Evolutionary conservation across 2,113 vertebrate genomes (phyloP).

Genomic region (Bungarus multicinctus): DNA sequence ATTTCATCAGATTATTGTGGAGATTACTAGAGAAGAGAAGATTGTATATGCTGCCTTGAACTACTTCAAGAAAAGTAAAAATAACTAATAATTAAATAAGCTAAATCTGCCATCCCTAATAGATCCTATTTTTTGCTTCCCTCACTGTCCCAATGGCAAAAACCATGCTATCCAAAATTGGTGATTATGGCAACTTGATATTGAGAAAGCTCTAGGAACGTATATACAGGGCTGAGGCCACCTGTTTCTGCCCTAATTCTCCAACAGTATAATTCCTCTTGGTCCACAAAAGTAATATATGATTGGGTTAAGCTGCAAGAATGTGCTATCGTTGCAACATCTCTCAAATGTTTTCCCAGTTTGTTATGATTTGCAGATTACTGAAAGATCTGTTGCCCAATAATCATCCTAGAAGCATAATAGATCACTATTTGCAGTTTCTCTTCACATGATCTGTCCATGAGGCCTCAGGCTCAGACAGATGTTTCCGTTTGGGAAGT

Average conservation of each 20-base stretch:
- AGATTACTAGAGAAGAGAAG: not conserved
- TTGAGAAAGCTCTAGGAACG: not conserved
- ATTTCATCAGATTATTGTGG: not conserved
- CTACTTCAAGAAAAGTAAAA: not conserved
- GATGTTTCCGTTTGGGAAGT: not conserved
- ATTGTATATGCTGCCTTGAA: not conserved
- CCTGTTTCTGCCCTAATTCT: not conserved
- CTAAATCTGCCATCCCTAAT: not conserved
- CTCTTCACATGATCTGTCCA: not conserved
- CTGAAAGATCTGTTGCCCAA: not conserved
- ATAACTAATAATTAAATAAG: not conserved
- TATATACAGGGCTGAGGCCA: not conserved
- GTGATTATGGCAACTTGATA: not conserved
- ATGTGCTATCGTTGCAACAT: not conserved
- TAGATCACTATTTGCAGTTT: not conserved
- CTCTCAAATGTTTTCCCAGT: constrained; percentile 28
- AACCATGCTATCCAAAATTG: not conserved
- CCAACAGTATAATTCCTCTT: not conserved
- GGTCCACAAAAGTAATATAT: not conserved
- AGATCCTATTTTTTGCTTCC: not conserved
- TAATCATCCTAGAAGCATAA: not conserved
- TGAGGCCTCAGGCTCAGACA: not conserved
- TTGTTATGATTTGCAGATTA: constrained; percentile 13
- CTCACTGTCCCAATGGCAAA: not conserved
- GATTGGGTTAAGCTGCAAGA: not conserved